phyloP scores from a whole-genome alignment of 2,113 vertebrate species.

The Elephantulus edwardii region DNA sequence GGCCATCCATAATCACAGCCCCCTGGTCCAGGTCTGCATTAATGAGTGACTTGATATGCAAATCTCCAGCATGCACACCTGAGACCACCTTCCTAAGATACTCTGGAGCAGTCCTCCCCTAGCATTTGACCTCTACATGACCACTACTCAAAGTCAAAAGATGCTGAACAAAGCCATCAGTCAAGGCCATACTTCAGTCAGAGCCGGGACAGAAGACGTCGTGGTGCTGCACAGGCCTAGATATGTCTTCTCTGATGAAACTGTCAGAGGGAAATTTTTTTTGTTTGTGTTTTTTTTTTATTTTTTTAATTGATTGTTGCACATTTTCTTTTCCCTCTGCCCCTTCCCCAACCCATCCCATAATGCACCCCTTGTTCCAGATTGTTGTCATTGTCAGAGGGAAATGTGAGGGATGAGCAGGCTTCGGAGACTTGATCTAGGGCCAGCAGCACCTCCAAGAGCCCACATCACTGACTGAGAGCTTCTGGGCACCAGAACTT shows the following conservation, averaged over 20 bases:
- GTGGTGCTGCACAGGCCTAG: too few relatives aligned
- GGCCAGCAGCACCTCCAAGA: neutral
- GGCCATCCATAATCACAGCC: neutral
- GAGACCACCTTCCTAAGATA: neutral
- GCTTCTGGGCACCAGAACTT: neutral
- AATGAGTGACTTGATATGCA: neutral
- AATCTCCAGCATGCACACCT: neutral
- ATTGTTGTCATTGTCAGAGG: too few relatives aligned
- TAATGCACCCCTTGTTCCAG: too few relatives aligned
- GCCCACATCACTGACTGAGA: neutral
- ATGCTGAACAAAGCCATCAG: neutral
- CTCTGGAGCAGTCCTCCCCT: neutral
- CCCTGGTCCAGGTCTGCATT: neutral
- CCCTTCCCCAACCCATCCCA: too few relatives aligned
- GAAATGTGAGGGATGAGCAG: neutral
- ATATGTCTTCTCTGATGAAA: neutral
- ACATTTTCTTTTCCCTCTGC: too few relatives aligned
- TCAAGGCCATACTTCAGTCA: neutral
- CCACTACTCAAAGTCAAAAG: neutral
- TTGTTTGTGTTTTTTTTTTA: too few relatives aligned
- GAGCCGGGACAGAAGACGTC: neutral
- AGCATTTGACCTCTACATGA: neutral
- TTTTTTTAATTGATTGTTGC: too few relatives aligned
- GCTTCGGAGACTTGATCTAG: neutral
- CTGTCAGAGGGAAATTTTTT: accelerated